phyloP scores from a whole-genome alignment of 2,797 vertebrate genomes.

The Avahi laniger region DNA sequence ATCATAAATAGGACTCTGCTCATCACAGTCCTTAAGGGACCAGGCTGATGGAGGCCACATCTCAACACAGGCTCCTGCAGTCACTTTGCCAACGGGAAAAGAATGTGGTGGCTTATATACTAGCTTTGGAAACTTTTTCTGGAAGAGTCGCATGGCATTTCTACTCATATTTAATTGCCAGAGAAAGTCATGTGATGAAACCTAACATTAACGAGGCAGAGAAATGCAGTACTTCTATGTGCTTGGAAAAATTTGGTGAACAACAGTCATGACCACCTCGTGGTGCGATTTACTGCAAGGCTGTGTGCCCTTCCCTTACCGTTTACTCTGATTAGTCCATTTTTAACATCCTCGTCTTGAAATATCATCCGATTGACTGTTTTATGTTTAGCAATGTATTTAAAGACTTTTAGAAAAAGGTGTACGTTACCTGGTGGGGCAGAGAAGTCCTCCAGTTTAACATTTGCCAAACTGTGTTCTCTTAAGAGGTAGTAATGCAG shows the following conservation, averaged over 20 bases:
- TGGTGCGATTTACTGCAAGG: not conserved
- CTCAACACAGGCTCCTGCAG: not conserved
- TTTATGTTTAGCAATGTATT: not conserved
- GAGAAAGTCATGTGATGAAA: not conserved
- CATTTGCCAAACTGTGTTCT: not conserved
- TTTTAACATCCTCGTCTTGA: not conserved
- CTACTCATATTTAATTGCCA: not conserved
- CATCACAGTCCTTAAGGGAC: not conserved
- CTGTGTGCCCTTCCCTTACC: not conserved
- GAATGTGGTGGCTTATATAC: not conserved
- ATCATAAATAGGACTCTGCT: not conserved
- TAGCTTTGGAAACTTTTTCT: not conserved
- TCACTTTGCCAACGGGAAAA: not conserved
- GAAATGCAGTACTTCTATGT: not conserved
- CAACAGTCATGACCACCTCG: not conserved
- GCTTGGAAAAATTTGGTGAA: not conserved
- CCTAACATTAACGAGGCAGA: not conserved
- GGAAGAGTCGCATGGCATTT: not conserved
- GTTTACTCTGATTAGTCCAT: not conserved
- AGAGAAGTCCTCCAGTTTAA: not conserved
- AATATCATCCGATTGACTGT: not conserved
- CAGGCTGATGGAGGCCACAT: not conserved
- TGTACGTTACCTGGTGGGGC: not conserved
- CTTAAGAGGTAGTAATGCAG: not conserved
- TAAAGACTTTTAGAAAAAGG: not conserved